These are phyloP conservation scores for Oikopleura vanhoeffeni DNA, from an alignment of 23 tunicate species.

Conservation along the genomic window DNA sequence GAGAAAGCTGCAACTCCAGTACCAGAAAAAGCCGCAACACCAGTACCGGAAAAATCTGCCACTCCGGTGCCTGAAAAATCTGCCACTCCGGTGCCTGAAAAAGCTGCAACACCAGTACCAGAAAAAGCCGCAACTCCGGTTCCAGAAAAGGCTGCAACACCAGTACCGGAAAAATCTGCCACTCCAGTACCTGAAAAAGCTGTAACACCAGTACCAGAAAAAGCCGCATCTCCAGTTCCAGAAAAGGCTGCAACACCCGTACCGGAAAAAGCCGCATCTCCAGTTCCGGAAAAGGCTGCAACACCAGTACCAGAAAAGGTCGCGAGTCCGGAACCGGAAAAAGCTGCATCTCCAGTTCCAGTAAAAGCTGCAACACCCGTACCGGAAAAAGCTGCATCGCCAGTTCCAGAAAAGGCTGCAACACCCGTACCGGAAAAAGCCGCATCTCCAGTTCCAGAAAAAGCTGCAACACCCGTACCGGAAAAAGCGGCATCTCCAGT, in stretches of 20 bases:
- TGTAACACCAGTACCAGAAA: background rate
- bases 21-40: background rate
- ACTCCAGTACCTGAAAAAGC: background rate
- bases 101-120: background rate
- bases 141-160: conserved; percentile 1
- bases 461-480: background rate
- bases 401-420: background rate
- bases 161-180: background rate
- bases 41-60: background rate
- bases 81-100: background rate
- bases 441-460: background rate
- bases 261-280: background rate
- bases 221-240: background rate
- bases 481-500: background rate
- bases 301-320: background rate
- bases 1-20: background rate
- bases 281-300: background rate
- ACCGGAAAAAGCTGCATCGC: background rate
- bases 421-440: background rate
- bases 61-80: background rate
- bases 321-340: background rate
- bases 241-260: background rate
- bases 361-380: background rate
- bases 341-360: background rate
- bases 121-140: no score